Evolutionary conservation across 2,888 invertebrate species (phyloP), one percentile per base, ranked within the genome.

Genomic region (Vanessa cardui): DNA sequence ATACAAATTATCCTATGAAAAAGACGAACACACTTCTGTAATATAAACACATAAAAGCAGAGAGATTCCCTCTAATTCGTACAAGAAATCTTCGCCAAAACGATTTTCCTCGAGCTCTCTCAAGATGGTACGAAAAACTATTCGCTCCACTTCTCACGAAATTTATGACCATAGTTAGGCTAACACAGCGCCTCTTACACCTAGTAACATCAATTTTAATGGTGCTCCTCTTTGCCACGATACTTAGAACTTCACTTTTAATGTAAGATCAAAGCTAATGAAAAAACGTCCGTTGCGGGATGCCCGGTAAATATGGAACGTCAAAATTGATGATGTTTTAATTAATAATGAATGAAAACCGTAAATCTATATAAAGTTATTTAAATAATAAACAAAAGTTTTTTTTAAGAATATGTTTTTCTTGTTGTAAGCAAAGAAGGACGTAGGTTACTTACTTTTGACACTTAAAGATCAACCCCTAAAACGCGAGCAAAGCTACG

Each of bases 91-190:
- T 20, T 52, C 20, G 45, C 54, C 26, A 8, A 31, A 61, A 33
- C 60, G 47, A 54, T 66, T 61, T 54, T 59, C 58, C 21, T 44
- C 59, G 44, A n/a, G 31, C 8, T 68, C 60, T 21, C 50, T 44
- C 58, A 68, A 59, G 64, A 67, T 64, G 64, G 44, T 67, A 58
- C 61, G 58, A 67, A 70, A 70, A 68, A 67, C 69, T 58, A 58
- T 64, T 64, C 62, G 54, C 70, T 66, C 44, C 66, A 52, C 62
- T 68, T 50, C 62, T 60, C 47, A 63, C 56, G 58, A 52, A 59
- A 70, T 70, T 68, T 65, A 70, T 70, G 33, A 61, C 62, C 31
- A 65, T 50, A 68, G 64, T 71, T 70, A 64, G 68, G 54, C 54
- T 54, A 66, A 60, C 56, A 56, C 33, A 45, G 60, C 46, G 39